phyloP scores from a whole-genome alignment of 1,140 invertebrate species.

The Mizuhopecten yessoensis region DNA sequence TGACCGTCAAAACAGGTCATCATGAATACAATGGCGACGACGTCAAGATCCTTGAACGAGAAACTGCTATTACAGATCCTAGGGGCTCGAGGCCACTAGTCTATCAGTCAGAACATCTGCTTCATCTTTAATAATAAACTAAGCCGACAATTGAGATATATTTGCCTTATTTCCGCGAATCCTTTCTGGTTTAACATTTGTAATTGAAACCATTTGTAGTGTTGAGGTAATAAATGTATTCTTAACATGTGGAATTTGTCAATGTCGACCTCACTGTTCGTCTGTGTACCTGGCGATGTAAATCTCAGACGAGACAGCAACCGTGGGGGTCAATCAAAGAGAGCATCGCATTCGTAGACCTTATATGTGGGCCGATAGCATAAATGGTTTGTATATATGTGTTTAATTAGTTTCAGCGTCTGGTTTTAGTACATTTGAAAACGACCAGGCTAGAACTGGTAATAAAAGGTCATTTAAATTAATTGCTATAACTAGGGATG shows the following conservation, averaged over 20 bases:
- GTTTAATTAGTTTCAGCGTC: no score
- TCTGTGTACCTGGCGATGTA: not conserved
- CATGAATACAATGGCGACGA: no score
- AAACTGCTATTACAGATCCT: no score
- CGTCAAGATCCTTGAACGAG: no score
- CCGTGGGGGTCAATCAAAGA: not conserved
- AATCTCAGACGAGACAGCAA: not conserved
- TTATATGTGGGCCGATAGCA: no score
- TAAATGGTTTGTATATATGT: no score
- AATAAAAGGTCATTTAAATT: no score
- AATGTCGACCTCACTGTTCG: not conserved
- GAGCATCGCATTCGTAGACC: not conserved
- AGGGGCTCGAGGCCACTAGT: not conserved
- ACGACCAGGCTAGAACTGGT: no score
- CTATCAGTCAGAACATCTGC: not conserved
- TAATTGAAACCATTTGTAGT: conserved; percentile 18
- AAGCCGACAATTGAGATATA: no score
- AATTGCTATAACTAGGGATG: no score
- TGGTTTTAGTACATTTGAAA: no score
- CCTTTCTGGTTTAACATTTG: not conserved
- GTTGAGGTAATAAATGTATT: not conserved
- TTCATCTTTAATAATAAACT: not conserved
- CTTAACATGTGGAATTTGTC: not conserved
- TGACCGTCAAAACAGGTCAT: no score
- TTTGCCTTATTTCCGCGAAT: not conserved